Evolutionary conservation across 2,797 vertebrate genomes (phyloP).

Genomic region (Delichon dasypus): DNA sequence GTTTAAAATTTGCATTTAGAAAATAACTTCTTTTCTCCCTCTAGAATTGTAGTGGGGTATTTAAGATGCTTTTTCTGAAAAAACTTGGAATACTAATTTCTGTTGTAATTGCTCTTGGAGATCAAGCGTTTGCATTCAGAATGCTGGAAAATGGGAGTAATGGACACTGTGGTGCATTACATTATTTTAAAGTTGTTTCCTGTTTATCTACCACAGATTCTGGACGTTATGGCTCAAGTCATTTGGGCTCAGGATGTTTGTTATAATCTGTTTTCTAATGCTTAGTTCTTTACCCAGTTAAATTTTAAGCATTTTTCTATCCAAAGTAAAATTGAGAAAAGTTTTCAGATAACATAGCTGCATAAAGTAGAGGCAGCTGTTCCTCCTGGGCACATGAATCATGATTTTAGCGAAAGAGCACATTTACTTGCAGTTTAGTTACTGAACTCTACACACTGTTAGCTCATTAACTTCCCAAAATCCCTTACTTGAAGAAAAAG

Average conservation of each 20-base stretch:
- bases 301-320: not conserved
- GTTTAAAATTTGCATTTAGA: not conserved
- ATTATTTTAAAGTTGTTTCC: not conserved
- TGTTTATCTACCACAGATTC: not conserved
- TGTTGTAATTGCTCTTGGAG: not conserved
- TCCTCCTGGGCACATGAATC: not conserved
- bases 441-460: not conserved
- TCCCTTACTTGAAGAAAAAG: not conserved
- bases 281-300: not conserved
- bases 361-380: not conserved
- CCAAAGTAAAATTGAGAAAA: not conserved
- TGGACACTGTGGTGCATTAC: not conserved
- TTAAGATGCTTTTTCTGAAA: not conserved
- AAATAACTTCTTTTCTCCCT: not conserved
- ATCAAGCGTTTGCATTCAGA: not conserved
- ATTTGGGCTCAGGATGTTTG: not conserved
- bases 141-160: not conserved
- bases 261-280: not conserved
- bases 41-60: not conserved
- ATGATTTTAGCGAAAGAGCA: not conserved
- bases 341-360: not conserved
- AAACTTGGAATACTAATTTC: not conserved
- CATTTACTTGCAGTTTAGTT: not conserved
- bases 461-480: not conserved
- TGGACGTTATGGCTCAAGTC: not conserved